phyloP scores from a whole-genome alignment of 1,140 invertebrate species.

The Cardiocondyla obscurior region DNA sequence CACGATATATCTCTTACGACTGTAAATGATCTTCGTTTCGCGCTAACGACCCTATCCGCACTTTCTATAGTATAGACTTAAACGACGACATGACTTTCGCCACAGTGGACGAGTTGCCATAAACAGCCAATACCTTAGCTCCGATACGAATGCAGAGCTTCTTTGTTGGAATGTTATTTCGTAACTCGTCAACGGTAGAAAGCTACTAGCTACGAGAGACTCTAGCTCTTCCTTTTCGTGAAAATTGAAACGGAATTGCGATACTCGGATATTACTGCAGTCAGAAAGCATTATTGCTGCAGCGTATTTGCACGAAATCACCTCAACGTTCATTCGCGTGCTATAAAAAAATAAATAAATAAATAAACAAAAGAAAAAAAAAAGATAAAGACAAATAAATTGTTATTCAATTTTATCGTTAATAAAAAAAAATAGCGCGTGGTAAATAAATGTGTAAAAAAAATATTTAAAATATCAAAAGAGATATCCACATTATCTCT shows the following conservation, averaged over 20 bases:
- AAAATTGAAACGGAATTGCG: conserved; percentile 1
- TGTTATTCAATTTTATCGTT: not conserved
- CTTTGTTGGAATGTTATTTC: conserved; percentile 17
- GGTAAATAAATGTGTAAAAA: not conserved
- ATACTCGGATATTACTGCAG: not conserved
- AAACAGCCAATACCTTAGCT: conserved; percentile 16
- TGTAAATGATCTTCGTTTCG: conserved; percentile 29
- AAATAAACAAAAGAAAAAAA: no score
- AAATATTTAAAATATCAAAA: not conserved
- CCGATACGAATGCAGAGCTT: not conserved
- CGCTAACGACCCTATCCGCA: conserved; percentile 47
- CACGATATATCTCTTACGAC: conserved; percentile 26
- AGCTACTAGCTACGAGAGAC: not conserved
- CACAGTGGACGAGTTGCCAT: not conserved
- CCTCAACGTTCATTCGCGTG: no score
- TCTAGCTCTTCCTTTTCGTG: not conserved
- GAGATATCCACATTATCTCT: not conserved
- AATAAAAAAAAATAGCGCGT: not conserved
- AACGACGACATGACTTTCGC: conserved; percentile 44
- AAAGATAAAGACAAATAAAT: no score
- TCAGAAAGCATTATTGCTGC: not conserved
- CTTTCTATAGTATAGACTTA: conserved; percentile 30
- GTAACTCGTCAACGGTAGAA: conserved; percentile 18
- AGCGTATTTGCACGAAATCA: not conserved
- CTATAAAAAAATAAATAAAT: not conserved